Evolutionary conservation across 2,888 invertebrate genomes (phyloP).

Genomic region (Mactromeris polynyma): DNA sequence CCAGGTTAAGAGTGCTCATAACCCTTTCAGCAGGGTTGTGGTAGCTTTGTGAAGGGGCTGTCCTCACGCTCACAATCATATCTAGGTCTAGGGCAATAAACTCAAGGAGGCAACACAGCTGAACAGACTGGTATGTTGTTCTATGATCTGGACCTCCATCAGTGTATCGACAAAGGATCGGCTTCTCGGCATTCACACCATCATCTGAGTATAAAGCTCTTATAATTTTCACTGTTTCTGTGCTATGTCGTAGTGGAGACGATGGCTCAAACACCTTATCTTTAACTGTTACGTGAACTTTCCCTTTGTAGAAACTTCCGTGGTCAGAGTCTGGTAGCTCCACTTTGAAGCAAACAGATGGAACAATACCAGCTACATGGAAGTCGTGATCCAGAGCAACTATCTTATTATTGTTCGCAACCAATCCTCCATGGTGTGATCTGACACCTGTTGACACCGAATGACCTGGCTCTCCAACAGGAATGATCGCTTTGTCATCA

Average conservation of each 20-base stretch:
- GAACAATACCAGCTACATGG: conserved; percentile 37
- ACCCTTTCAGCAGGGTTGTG: conserved; percentile 18
- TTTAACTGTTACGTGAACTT: conserved; percentile 65
- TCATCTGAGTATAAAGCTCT: conserved; percentile 5
- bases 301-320: conserved; percentile 63
- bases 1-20: conserved; percentile 59
- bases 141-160: conserved; percentile 68
- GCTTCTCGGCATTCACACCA: conserved; percentile 32
- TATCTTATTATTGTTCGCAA: neutral
- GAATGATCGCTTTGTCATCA: conserved; percentile 65
- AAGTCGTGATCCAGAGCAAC: conserved; percentile 39
- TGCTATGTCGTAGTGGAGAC: conserved; percentile 48
- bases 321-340: conserved; percentile 52
- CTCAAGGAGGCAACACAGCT: too few species aligned
- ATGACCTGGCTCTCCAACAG: conserved; percentile 53
- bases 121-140: conserved; percentile 24
- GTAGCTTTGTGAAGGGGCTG: conserved; percentile 66
- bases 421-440: conserved; percentile 25
- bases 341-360: conserved; percentile 29
- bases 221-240: conserved; percentile 57
- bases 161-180: conserved; percentile 49
- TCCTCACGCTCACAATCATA: conserved; percentile 54
- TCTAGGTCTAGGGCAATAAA: conserved; percentile 57
- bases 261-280: conserved; percentile 64
- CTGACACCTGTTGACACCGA: conserved; percentile 50